These are phyloP conservation scores for Alces alces DNA, from an alignment of 2,113 vertebrate genomes.

Conservation along the genomic window DNA sequence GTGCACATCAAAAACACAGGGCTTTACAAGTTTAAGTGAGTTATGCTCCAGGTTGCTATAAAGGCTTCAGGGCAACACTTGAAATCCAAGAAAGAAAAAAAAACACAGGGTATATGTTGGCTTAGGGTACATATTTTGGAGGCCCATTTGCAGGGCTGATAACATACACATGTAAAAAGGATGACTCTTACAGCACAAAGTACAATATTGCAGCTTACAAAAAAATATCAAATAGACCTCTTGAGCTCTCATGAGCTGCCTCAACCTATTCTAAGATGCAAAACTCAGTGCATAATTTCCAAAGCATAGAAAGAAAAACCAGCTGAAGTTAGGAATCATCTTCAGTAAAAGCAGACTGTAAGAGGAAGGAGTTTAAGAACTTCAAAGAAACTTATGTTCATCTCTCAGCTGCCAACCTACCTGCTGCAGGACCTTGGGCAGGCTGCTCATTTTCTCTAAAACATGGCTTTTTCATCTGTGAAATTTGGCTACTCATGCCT, in stretches of 20 bases:
- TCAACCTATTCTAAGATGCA: background rate
- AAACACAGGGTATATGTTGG: background rate
- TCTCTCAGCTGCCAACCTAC: background rate
- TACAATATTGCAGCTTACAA: background rate
- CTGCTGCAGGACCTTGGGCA: background rate
- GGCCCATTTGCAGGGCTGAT: background rate
- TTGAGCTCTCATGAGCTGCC: background rate
- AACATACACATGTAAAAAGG: background rate
- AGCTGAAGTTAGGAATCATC: background rate
- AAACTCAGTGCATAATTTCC: background rate
- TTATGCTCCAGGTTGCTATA: background rate
- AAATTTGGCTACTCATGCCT: background rate
- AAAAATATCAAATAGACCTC: background rate
- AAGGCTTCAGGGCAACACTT: background rate
- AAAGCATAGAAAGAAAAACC: background rate
- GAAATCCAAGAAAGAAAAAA: background rate
- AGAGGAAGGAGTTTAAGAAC: background rate
- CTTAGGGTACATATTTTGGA: background rate
- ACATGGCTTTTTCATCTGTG: background rate
- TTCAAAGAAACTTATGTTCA: background rate
- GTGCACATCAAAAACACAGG: background rate
- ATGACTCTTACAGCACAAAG: background rate
- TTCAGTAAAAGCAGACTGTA: background rate
- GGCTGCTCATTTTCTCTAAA: background rate
- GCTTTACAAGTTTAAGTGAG: conserved; percentile 6